phyloP scores from a whole-genome alignment of 1,140 invertebrate species.

The Eueides isabella region DNA sequence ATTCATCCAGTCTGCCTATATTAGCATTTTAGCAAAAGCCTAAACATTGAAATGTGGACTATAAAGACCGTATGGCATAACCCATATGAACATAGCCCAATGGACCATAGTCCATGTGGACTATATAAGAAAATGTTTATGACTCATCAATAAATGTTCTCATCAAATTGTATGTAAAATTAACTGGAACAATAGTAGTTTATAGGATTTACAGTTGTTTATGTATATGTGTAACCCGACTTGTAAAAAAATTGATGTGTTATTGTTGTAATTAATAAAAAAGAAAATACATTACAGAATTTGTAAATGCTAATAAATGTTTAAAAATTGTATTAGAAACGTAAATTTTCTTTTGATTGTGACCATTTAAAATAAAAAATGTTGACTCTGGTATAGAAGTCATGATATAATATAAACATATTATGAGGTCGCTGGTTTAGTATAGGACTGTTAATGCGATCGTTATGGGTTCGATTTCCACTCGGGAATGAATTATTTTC shows the following conservation, averaged over 20 bases:
- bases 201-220: background rate
- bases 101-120: too few relatives aligned
- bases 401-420: background rate
- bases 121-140: background rate
- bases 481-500: too few relatives aligned
- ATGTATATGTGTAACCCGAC: background rate
- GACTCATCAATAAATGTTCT: constrained; percentile 1
- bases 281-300: constrained; percentile 4
- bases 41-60: constrained; percentile 5
- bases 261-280: background rate
- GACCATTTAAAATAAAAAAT: background rate
- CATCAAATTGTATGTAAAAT: background rate
- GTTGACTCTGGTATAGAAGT: background rate
- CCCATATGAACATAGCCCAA: too few relatives aligned
- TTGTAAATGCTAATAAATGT: constrained; percentile 6
- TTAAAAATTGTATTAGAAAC: background rate
- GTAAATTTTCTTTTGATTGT: background rate
- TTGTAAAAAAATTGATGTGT: background rate
- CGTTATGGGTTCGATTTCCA: too few relatives aligned
- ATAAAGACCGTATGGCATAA: too few relatives aligned
- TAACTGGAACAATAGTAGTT: background rate
- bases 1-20: constrained; percentile 31
- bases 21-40: constrained; percentile 41
- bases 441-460: too few relatives aligned
- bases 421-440: too few relatives aligned